Percentiles rank a stretch among this genome's conserved stretches.
Conservation (phyloP, 2,888 invertebrate genomes). For the Ellobium chinense region DNA sequence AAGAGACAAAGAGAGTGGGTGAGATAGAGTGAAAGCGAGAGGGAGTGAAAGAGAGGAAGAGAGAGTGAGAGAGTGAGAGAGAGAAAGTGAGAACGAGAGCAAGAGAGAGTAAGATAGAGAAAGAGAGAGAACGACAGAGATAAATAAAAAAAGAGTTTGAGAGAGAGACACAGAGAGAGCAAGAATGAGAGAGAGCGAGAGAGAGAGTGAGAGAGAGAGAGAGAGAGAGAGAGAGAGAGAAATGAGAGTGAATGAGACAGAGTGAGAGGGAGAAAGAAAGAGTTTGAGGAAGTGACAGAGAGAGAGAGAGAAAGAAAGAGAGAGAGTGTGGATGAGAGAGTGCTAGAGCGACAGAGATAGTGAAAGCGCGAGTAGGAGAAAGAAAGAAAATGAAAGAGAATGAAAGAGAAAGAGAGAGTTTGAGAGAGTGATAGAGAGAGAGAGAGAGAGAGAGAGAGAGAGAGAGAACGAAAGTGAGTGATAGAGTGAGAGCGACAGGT, state of each 20-base stretch:
- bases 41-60: not conserved
- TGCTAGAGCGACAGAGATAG: not conserved
- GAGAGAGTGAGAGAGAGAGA: not conserved
- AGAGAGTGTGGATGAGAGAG: not conserved
- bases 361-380: not conserved
- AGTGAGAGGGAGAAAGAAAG: constrained; percentile 13
- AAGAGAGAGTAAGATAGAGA: not conserved
- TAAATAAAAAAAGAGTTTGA: not conserved
- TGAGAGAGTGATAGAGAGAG: not conserved
- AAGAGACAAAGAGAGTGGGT: not conserved
- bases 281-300: not conserved
- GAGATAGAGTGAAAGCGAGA: not conserved
- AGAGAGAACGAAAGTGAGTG: not conserved
- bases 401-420: not conserved
- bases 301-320: not conserved
- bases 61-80: not conserved
- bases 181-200: not conserved
- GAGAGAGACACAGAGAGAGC: not conserved
- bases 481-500: no score
- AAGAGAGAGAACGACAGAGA: not conserved
- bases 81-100: not conserved
- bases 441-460: not conserved
- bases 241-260: constrained; percentile 1
- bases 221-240: not conserved
- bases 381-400: not conserved